Base-by-base conservation (phyloP, 2,888 invertebrate species). In the Scaptomyza caliginosa region DNA sequence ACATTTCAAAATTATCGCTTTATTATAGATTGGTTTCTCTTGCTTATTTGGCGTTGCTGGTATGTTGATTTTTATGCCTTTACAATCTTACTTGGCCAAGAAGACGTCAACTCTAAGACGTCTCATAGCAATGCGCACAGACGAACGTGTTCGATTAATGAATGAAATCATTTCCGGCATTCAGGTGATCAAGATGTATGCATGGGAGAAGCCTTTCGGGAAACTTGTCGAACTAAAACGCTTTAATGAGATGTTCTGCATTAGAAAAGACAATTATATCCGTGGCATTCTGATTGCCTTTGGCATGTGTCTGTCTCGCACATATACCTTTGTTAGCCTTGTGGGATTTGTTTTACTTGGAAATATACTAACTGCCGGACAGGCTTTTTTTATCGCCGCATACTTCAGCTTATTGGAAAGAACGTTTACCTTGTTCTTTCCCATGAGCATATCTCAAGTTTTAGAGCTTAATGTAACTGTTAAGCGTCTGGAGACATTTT, bases 111-210 rank as follows among this genome's bases (percentile, higher is more conserved):
- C 13, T 0, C 28, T 71, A 2, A 93, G 96, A 26, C 89, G 96
- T 71, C 94, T 94, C 82, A 97, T 96, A 0, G 97, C 98, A 0
- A 91, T 94, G n/a, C 93, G 96, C 66, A 97, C 97, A 0, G 98
- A 98, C 91, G 96, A 97, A 89, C 93, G 98, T 49, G 96, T 98
- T 8, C 93, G 96, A 2, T 92, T 97, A 28, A 98, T 98, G 95
- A 97, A 96, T 88, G 98, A 98, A 91, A 95, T 96, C 30, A 94
- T 98, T 32, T 94, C 94, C 78, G 97, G 97, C 1, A 96, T 97
- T 88, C 94, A 97, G 92, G 96, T 98, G 0, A 96, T 98, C 71
- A 98, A 98, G 92, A 98, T 98, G 97, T 98, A 97, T 88, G 96
- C 97, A 0, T 98, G 98, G 96, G 98, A 98, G 89, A 94, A 94